A percentile compares a stretch with the other conserved stretches of the same genome.
Evolutionary conservation across 2,888 invertebrate species (phyloP).

Genomic region (Xanthostigma xanthostigma): DNA sequence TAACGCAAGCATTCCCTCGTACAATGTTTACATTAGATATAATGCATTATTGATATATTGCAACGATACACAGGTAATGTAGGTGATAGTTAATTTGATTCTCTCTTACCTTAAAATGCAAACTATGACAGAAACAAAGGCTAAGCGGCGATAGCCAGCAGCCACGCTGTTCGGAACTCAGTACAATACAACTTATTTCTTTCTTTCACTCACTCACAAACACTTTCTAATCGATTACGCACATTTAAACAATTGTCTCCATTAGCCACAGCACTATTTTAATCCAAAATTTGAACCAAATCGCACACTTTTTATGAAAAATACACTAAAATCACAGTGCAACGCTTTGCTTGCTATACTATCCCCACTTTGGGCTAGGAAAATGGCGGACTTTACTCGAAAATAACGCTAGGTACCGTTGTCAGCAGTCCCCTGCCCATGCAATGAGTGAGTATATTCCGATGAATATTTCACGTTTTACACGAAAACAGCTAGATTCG

Average conservation of each 20-base stretch:
- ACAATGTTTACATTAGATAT: background rate
- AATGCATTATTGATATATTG: no score
- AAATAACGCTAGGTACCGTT: conserved; percentile 19
- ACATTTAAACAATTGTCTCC: background rate
- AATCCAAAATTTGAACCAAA: conserved; percentile 2
- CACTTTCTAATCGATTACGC: conserved; percentile 13
- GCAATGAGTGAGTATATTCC: conserved; percentile 3
- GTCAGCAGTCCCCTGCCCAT: conserved; percentile 8
- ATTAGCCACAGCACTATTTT: background rate
- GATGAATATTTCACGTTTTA: no score
- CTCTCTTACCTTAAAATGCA: conserved; percentile 26
- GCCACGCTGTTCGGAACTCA: conserved; percentile 31
- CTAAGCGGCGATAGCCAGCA: conserved; percentile 29
- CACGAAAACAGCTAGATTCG: no score
- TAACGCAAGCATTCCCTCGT: background rate
- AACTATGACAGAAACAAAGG: conserved; percentile 29
- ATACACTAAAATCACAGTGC: conserved; percentile 13
- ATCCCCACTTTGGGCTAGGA: conserved; percentile 30
- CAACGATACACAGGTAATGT: no score
- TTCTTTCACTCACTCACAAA: conserved; percentile 24
- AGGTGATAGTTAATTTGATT: background rate
- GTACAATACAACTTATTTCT: conserved; percentile 23
- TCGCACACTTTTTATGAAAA: conserved; percentile 5
- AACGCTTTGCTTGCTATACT: conserved; percentile 27
- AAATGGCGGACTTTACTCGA: conserved; percentile 26